Conservation (phyloP, 92 coral and sea anemone species). For the Actinernus sp. region DNA sequence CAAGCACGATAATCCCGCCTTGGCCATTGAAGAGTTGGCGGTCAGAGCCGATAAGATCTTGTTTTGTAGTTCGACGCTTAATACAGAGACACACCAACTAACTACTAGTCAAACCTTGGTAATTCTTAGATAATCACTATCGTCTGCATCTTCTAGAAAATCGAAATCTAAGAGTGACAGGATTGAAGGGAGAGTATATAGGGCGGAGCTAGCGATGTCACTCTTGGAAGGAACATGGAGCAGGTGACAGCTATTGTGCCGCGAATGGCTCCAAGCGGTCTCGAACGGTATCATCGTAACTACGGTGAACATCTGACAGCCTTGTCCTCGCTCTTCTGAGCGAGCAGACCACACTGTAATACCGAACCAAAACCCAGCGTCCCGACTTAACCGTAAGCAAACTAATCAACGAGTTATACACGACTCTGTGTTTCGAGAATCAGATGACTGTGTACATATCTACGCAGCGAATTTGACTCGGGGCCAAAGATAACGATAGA, state of each 20-base stretch:
- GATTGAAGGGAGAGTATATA: background rate
- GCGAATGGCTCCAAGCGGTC: conserved; percentile 56
- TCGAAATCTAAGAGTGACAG: conserved; percentile 34
- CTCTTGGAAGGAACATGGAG: conserved; percentile 14
- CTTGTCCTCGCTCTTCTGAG: background rate
- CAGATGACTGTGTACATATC: no score
- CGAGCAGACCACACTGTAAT: no score
- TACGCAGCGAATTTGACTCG: conserved; percentile 16
- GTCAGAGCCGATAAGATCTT: conserved; percentile 14
- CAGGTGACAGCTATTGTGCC: conserved; percentile 71
- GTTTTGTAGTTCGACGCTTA: conserved; percentile 5
- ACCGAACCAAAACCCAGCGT: no score
- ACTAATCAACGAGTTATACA: no score
- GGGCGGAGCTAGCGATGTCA: conserved; percentile 36
- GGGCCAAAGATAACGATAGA: conserved; percentile 28
- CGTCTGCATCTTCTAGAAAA: conserved; percentile 40
- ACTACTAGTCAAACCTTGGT: conserved; percentile 8
- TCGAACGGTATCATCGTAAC: conserved; percentile 19
- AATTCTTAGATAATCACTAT: conserved; percentile 32
- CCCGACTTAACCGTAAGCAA: no score
- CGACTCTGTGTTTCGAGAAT: no score
- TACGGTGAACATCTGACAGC: conserved; percentile 46
- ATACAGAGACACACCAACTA: background rate
- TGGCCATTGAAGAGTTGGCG: conserved; percentile 8
- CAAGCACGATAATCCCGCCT: conserved; percentile 22